Percentiles rank a stretch among this genome's conserved stretches.
phyloP scores from a whole-genome alignment of 2,797 vertebrate species.

The Delichon dasypus region DNA sequence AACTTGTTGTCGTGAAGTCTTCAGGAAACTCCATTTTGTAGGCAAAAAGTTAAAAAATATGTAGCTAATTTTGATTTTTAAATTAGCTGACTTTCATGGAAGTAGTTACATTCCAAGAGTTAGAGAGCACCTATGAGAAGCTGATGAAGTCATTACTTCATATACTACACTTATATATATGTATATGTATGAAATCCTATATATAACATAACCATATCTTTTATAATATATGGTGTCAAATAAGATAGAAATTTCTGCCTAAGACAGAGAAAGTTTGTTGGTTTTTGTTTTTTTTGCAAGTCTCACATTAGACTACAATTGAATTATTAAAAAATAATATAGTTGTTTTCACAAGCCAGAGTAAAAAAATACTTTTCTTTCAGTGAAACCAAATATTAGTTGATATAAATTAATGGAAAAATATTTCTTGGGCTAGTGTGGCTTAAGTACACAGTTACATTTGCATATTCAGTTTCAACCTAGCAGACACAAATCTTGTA shows the following conservation, averaged over 20 bases:
- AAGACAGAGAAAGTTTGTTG: background rate
- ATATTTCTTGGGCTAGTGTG: background rate
- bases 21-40: background rate
- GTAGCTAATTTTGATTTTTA: background rate
- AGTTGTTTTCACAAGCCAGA: background rate
- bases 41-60: background rate
- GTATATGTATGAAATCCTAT: background rate
- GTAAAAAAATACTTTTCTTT: background rate
- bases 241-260: background rate
- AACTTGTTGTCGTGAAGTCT: background rate
- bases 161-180: background rate
- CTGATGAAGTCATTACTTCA: background rate
- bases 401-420: background rate
- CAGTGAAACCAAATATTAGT: background rate
- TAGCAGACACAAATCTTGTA: background rate
- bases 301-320: accelerated
- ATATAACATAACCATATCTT: background rate
- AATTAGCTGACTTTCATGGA: background rate
- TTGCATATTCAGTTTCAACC: background rate
- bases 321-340: background rate
- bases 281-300: background rate
- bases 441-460: background rate
- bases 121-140: background rate
- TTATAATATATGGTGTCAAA: background rate
- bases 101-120: background rate